These are phyloP conservation scores for Drymonia ruficornis DNA, from an alignment of 2,888 invertebrate species.

Conservation along the genomic window DNA sequence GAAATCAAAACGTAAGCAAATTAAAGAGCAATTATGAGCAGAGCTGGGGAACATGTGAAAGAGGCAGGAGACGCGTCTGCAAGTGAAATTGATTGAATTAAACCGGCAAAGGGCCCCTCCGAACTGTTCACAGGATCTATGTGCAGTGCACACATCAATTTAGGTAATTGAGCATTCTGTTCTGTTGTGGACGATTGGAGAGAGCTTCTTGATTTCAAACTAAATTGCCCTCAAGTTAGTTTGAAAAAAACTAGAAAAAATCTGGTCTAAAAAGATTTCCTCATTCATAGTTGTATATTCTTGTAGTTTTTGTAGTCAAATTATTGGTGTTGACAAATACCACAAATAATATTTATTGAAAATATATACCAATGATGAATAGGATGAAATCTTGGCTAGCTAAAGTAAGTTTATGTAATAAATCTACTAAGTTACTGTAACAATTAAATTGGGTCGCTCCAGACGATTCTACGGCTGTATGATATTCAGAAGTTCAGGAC, in stretches of 20 bases:
- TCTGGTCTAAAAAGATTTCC: too few species aligned
- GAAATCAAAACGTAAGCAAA: conserved; percentile 23
- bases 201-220: background rate
- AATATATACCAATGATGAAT: background rate
- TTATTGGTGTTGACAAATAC: too few species aligned
- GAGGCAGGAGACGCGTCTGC: conserved; percentile 32
- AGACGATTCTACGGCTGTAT: background rate
- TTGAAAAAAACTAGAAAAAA: too few species aligned
- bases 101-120: conserved; percentile 62
- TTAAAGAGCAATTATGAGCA: conserved; percentile 37
- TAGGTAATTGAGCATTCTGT: conserved; percentile 66
- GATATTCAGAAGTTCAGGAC: conserved; percentile 1
- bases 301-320: too few species aligned
- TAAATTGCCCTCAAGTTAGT: background rate
- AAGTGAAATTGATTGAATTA: conserved; percentile 72
- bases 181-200: background rate
- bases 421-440: background rate
- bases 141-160: conserved; percentile 79
- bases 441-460: conserved; percentile 1
- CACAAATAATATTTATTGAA: too few species aligned
- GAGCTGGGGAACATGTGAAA: conserved; percentile 29
- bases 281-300: too few species aligned
- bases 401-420: too few species aligned
- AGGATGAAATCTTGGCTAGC: too few species aligned
- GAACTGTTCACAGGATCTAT: conserved; percentile 66